Evolutionary conservation across 2,888 invertebrate species (phyloP).

Genomic region (Mylabris sibirica): DNA sequence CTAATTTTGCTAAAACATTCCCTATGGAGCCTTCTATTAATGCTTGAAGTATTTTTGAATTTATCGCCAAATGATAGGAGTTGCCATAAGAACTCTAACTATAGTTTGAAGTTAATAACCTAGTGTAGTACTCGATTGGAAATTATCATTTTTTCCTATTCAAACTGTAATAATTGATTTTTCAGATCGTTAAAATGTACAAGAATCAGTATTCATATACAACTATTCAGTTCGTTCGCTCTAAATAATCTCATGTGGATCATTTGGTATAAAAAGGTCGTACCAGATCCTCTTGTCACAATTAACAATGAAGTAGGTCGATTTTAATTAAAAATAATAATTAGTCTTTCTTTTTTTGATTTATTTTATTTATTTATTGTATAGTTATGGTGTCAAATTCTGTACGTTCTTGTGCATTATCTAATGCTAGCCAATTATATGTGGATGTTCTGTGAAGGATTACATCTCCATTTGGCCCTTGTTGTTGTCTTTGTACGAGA

Average conservation of each 20-base stretch:
- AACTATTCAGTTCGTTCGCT: slow-evolving; percentile 78
- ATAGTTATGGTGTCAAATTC: slow-evolving; percentile 74
- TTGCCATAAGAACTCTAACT: no score
- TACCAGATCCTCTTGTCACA: slow-evolving; percentile 66
- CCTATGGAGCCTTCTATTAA: no score
- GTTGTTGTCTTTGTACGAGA: slow-evolving; percentile 81
- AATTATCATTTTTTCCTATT: neutral
- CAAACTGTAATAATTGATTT: slow-evolving; percentile 23
- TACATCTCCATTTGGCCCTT: slow-evolving; percentile 78
- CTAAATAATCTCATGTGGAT: slow-evolving; percentile 80
- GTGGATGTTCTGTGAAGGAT: slow-evolving; percentile 86
- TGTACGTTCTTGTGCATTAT: slow-evolving; percentile 74
- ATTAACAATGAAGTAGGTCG: slow-evolving; percentile 68
- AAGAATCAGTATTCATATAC: slow-evolving; percentile 78
- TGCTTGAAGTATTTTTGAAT: no score
- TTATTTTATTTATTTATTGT: slow-evolving; percentile 34
- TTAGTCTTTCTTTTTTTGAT: neutral
- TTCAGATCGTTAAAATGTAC: slow-evolving; percentile 67
- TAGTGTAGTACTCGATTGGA: no score
- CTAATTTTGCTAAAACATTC: no score
- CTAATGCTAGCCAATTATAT: slow-evolving; percentile 80
- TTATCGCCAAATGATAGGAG: no score
- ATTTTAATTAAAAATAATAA: neutral
- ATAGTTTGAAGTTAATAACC: no score
- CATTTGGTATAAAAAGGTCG: slow-evolving; percentile 74